Percentiles rank a stretch among this genome's conserved stretches.
phyloP scores from a whole-genome alignment of 2,888 invertebrate genomes.

The Oligia strigilis region DNA sequence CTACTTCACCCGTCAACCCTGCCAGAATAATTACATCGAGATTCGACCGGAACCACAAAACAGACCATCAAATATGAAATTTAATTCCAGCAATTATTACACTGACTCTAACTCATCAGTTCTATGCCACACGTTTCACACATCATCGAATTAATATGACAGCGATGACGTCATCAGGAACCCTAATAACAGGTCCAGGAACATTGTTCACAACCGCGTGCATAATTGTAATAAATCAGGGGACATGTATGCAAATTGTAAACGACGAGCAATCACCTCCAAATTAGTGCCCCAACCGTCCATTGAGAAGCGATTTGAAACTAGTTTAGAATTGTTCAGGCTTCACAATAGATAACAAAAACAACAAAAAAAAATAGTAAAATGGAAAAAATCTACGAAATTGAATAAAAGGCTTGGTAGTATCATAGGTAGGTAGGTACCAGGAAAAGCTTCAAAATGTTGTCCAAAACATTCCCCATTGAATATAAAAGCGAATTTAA shows the following conservation, averaged over 20 bases:
- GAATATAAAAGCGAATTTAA: constrained; percentile 9
- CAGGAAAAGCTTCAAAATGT: constrained; percentile 9
- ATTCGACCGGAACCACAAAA: neutral
- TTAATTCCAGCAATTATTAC: constrained; percentile 25
- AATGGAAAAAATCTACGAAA: neutral
- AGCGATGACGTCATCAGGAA: constrained; percentile 36
- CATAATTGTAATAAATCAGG: constrained; percentile 57
- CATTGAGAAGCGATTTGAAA: constrained; percentile 17
- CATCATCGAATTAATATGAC: constrained; percentile 32
- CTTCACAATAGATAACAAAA: neutral
- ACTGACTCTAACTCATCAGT: constrained; percentile 29
- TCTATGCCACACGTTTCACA: constrained; percentile 26
- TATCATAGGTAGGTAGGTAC: neutral
- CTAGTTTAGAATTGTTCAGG: constrained; percentile 23
- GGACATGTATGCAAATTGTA: constrained; percentile 57
- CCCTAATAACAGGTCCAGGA: constrained; percentile 22
- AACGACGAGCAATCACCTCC: constrained; percentile 36
- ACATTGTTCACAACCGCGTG: constrained; percentile 23
- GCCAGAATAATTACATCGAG: constrained; percentile 8
- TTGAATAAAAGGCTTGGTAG: neutral
- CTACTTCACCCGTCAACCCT: neutral
- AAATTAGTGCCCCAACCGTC: constrained; percentile 18
- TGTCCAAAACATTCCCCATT: neutral
- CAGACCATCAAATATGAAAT: constrained; percentile 43
- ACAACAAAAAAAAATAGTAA: neutral